These are phyloP conservation scores for Toxonevra muliebris DNA, from an alignment of 2,888 invertebrate genomes.

Conservation along the genomic window DNA sequence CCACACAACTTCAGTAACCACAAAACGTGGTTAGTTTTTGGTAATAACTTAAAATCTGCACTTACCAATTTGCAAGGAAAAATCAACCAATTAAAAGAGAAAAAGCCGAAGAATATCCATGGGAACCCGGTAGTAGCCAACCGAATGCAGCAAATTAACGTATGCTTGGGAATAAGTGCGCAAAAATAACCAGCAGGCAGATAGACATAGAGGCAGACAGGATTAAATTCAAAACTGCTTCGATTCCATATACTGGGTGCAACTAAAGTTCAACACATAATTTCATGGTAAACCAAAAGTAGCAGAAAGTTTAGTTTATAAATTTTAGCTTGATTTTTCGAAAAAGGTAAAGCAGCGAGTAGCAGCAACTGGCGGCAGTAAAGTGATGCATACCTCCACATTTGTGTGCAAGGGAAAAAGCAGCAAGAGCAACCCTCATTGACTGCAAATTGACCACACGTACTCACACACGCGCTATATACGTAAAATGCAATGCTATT, in stretches of 20 bases:
- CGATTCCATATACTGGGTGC: neutral
- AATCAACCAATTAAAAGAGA: neutral
- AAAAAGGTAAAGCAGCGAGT: too few species aligned
- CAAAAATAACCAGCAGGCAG: neutral
- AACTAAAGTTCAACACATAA: neutral
- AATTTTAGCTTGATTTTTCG: too few species aligned
- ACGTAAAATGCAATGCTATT: neutral
- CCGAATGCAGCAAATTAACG: constrained; percentile 31
- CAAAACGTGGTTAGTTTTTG: constrained; percentile 64
- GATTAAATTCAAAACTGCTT: neutral
- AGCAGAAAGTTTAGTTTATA: neutral
- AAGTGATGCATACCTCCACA: neutral
- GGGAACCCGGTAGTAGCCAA: constrained; percentile 27
- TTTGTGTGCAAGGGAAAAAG: neutral
- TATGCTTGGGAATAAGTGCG: constrained; percentile 9
- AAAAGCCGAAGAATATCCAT: neutral
- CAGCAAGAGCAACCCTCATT: neutral
- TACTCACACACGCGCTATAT: neutral
- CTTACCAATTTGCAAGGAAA: constrained; percentile 50
- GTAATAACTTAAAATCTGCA: constrained; percentile 63
- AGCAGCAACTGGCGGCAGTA: too few species aligned
- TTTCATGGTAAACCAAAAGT: neutral
- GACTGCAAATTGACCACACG: too few species aligned
- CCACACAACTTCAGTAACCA: constrained; percentile 63
- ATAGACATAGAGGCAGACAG: neutral